Evolutionary conservation across 1,140 invertebrate species (phyloP).

Genomic region (Drosophila prosaltans): DNA sequence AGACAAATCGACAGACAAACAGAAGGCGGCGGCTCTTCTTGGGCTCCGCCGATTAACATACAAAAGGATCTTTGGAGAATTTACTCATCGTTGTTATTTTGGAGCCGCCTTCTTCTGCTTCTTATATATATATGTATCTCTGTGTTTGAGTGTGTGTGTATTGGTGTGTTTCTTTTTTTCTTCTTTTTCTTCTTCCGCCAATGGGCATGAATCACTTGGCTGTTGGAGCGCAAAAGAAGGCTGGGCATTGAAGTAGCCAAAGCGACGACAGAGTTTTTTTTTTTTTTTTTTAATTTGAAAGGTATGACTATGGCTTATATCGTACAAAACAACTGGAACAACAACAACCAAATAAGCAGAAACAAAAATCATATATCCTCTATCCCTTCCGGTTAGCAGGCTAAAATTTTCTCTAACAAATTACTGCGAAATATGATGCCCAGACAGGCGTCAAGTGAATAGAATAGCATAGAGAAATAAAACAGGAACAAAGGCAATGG

Average conservation of each 20-base stretch:
- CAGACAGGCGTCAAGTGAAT: constrained; percentile 22
- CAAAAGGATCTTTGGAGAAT: constrained; percentile 69
- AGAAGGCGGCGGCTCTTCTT: constrained; percentile 46
- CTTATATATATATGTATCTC: constrained; percentile 4
- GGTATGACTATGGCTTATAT: not conserved
- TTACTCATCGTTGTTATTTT: constrained; percentile 40
- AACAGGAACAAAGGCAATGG: constrained; percentile 29
- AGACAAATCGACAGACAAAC: constrained; percentile 24
- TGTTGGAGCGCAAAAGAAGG: constrained; percentile 20
- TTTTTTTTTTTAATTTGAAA: not conserved
- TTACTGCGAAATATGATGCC: constrained; percentile 63
- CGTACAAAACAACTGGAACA: no score
- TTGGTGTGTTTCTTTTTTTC: constrained; percentile 14
- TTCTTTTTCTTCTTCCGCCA: constrained; percentile 57
- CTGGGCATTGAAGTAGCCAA: constrained; percentile 58
- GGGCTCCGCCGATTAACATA: constrained; percentile 68
- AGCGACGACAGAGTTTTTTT: constrained; percentile 40
- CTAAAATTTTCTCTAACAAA: constrained; percentile 13
- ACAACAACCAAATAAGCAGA: not conserved
- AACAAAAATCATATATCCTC: no score
- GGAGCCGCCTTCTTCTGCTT: constrained; percentile 67
- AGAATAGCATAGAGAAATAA: constrained; percentile 26
- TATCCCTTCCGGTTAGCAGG: constrained; percentile 18
- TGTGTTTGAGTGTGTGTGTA: constrained; percentile 32
- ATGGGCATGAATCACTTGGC: constrained; percentile 69